phyloP scores from a whole-genome alignment of 2,113 vertebrate species.

The Burhinus bistriatus region DNA sequence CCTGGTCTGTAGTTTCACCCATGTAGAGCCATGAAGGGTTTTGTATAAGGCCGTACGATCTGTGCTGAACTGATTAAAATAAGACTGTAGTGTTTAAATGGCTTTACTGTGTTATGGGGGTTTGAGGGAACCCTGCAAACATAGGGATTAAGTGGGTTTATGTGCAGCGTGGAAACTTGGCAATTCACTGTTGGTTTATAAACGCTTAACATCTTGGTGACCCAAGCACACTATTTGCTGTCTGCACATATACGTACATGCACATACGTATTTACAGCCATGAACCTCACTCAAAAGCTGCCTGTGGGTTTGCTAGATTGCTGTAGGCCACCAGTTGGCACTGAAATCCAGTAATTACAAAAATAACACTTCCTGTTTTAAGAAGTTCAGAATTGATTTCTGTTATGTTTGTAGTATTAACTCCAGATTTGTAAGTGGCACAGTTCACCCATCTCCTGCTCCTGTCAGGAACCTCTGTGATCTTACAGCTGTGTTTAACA shows the following conservation, averaged over 20 bases:
- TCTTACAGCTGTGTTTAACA: conserved; percentile 29
- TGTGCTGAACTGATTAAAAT: background rate
- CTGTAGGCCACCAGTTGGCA: background rate
- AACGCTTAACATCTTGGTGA: accelerated
- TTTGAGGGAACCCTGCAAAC: background rate
- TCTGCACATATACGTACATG: accelerated
- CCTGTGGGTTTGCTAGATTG: background rate
- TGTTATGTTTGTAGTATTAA: background rate
- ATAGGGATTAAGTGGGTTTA: background rate
- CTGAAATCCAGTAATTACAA: background rate
- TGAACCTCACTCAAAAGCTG: background rate
- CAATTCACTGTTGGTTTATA: background rate
- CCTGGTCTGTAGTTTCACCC: background rate
- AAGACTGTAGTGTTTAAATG: background rate
- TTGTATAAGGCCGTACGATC: background rate
- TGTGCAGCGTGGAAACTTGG: background rate
- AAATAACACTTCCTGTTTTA: background rate
- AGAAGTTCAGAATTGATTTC: background rate
- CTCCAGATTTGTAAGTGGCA: background rate
- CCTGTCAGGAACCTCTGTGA: background rate
- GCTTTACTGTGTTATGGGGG: background rate
- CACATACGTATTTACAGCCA: accelerated
- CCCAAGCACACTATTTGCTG: accelerated
- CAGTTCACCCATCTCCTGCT: background rate
- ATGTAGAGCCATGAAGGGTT: background rate